A percentile compares a stretch with the other conserved stretches of the same genome.
phyloP scores from a whole-genome alignment of 2,797 vertebrate species.

The Hirundo rustica region DNA sequence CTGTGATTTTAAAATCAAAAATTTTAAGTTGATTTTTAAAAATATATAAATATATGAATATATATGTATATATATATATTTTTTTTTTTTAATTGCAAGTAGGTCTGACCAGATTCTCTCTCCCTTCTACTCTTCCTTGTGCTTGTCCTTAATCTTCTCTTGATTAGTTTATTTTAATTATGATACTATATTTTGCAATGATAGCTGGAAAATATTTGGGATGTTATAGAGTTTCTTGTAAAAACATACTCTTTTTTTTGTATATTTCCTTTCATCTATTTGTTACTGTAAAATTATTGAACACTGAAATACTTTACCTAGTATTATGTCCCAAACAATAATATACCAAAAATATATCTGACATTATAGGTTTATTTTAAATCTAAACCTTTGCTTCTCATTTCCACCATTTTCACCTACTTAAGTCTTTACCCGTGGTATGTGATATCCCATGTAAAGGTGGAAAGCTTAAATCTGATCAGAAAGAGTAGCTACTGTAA shows the following conservation, averaged over 20 bases:
- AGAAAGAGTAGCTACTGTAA: background rate
- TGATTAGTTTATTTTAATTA: background rate
- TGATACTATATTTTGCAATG: background rate
- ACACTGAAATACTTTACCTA: background rate
- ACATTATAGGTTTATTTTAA: background rate
- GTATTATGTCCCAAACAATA: background rate
- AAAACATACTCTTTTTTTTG: background rate
- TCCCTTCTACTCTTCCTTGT: accelerated
- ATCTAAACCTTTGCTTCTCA: background rate
- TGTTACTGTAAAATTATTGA: background rate
- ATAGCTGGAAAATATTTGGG: background rate
- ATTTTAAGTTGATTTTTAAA: no score
- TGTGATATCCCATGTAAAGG: background rate
- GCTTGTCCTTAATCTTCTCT: background rate
- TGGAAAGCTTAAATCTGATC: background rate
- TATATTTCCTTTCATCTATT: background rate
- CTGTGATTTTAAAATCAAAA: background rate
- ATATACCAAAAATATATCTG: background rate
- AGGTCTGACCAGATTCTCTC: background rate
- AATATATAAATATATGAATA: no score
- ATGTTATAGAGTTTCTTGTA: background rate
- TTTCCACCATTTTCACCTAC: background rate
- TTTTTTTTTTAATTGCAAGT: background rate
- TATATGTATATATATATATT: background rate
- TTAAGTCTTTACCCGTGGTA: background rate